A percentile compares a stretch with the other conserved stretches of the same genome.
phyloP scores from a whole-genome alignment of 1,140 invertebrate species.

The Chironomus striatipennis region DNA sequence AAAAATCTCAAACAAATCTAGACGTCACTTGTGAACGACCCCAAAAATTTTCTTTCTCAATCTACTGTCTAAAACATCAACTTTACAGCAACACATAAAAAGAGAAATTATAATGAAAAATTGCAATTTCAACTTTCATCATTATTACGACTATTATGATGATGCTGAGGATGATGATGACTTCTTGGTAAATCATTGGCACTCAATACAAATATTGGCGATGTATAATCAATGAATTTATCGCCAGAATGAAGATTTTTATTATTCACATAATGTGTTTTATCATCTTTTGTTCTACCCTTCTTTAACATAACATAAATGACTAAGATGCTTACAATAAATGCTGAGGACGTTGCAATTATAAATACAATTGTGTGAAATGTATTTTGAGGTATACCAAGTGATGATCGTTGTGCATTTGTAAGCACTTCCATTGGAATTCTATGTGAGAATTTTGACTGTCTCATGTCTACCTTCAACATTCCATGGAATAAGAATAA shows the following conservation, averaged over 20 bases:
- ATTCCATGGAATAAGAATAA: constrained; percentile 33
- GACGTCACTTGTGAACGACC: no score
- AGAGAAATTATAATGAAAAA: not conserved
- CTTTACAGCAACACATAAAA: no score
- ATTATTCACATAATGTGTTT: constrained; percentile 24
- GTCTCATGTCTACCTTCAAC: constrained; percentile 34
- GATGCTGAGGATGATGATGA: not conserved
- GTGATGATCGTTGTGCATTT: constrained; percentile 5
- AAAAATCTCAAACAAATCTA: no score
- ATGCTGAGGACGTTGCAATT: constrained; percentile 38
- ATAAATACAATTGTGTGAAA: constrained; percentile 38
- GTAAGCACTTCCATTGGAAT: constrained; percentile 25
- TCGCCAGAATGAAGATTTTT: constrained; percentile 26
- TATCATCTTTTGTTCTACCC: constrained; percentile 30
- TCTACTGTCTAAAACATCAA: no score
- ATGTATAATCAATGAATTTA: constrained; percentile 34
- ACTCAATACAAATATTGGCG: constrained; percentile 37
- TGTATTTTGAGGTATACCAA: constrained; percentile 31
- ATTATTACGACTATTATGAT: not conserved
- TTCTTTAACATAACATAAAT: constrained; percentile 39
- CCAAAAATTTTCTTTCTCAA: no score
- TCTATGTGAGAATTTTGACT: constrained; percentile 36
- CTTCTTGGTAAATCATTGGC: constrained; percentile 28
- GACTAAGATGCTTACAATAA: constrained; percentile 38
- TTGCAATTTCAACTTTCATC: not conserved